Base-by-base conservation (phyloP, 2,888 invertebrate species). In the Nomada fabriciana region DNA sequence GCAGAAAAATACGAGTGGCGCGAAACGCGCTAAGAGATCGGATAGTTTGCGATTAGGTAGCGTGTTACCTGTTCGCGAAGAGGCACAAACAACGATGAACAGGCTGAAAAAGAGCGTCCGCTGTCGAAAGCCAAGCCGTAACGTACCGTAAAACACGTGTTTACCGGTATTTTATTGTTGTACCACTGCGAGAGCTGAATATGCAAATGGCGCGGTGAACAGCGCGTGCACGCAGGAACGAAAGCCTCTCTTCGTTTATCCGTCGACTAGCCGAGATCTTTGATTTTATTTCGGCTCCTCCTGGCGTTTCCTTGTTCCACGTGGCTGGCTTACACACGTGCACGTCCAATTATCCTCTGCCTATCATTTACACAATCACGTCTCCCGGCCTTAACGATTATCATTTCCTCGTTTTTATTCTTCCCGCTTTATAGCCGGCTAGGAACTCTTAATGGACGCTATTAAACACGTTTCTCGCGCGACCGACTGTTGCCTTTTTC, bases 111-210 rank as follows among this genome's bases (percentile, higher is more conserved):
- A 61, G 57, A 11, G 42, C 15, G 42, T 42, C 68, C 75, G 57
- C 78, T 72, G 77, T 79, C 80, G 69, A 67, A 76, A 82, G 67
- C 67, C 68, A 53, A 68, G 79, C 57, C 80, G 82, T 86, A 87
- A 88, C 81, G 83, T 85, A 77, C 72, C 73, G 29, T 59, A 78
- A 77, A 91, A 89, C 90, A 90, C 84, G 87, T 90, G 90, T 91
- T 91, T 90, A 88, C 86, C 86, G 86, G 64, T 83, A 87, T 82
- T 90, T 91, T 90, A 90, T 91, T 91, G 88, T 91, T 88, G 87
- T 88, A 86, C 83, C 82, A 67, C 75, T 81, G 25, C 77, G 61
- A 72, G 50, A 29, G 69, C 63, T 79, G 79, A 88, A 82, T 88
- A 88, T 88, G 86, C 82, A 86, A 88, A 88, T 87, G 65, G 29